Evolutionary conservation across 2,797 vertebrate species (phyloP), one percentile per base, ranked within the genome.

Genomic region (Gadopsis bispinosus): DNA sequence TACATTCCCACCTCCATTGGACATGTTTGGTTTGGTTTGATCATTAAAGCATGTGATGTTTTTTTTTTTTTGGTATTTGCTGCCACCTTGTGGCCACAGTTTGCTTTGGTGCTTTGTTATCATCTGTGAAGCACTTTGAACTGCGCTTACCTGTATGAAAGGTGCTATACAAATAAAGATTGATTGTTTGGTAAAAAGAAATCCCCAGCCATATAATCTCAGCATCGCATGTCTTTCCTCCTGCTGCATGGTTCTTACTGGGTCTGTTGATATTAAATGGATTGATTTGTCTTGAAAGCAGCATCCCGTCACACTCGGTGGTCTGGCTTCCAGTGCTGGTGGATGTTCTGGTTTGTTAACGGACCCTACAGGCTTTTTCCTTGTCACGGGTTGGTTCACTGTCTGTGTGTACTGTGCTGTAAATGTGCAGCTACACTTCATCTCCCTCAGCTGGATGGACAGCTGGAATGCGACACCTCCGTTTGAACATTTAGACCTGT

Each of bases 61-160:
- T 47, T 31, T 55, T 9, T 9, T 53, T 50, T 43, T 66, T 80
- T 53, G 68, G 69, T 43, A 63, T 83, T 70, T 92, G 84, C 87
- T 88, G 47, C 89, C 92, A 82, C 64, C 86, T 53, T 84, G 64
- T 93, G 92, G 89, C 69, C 31, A 43, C 2, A 29, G 13, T 75
- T n/a, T 26, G 31, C n/a, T 26, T 26, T 26, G 26, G 26, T 26
- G 26, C 26, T 26, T 26, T 26, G 26, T 26, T 26, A 26, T 26
- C 26, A 26, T 26, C 26, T 26, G 26, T 26, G 26, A 26, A 26
- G 26, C 26, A 26, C 26, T 26, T 26, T 26, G 26, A 26, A 26
- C 26, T 26, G 26, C 26, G 26, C 26, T 26, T 26, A 26, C 26
- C 26, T 26, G 26, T 26, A 26, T 26, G 26, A 26, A 26, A 26